Base-by-base conservation (phyloP, 2,888 invertebrate species). In the Aphelenchoides bicaudatus region DNA sequence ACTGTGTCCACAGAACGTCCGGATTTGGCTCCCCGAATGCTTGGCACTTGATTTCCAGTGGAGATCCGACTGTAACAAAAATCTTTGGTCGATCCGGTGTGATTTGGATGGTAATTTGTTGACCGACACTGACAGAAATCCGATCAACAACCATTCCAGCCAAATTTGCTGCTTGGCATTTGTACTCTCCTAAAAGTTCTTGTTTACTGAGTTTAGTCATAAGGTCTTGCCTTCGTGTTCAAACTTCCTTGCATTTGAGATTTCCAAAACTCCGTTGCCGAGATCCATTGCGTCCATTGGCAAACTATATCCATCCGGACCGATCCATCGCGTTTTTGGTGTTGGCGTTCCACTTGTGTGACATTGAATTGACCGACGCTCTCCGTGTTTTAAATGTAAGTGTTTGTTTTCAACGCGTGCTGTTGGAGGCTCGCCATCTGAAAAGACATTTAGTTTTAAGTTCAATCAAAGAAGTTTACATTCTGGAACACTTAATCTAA, bases 1-100 rank as follows among this genome's bases (percentile, higher is more conserved):
- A 64, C 66, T 67, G 64, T 8, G 66, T 60, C 66, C 66, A 67
- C 52, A 66, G 60, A 4, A 67, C 66, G 13, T 63, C 66, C 21
- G 78, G 78, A 38, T 78, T 77, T 10, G 77, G 78, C 39, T 75
- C 73, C 47, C 77, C 77, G 59, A 70, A 65, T 4, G 77, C 76
- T 52, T 74, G 72, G 59, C 77, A 77, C 56, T 68, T 70, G 30
- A 75, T 65, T 53, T 72, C 66, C 34, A 77, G 59, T 25, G 74
- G 73, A 34, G 77, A 74, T 6, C 77, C 77, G 13, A 75, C 76
- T 1, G 73, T 73, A 23, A 76, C 62, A n/a, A 72, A 63, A 47
- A 76, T 63, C 49, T 65, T 63, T 2, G 73, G 69, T 6, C 73
- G 73, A 28, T 71, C 58, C 21, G 75, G 75, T 23, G 64, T 68